Percentiles rank a stretch among this genome's conserved stretches.
phyloP scores from a whole-genome alignment of 2,888 invertebrate species.

The Loripinus fragilis region DNA sequence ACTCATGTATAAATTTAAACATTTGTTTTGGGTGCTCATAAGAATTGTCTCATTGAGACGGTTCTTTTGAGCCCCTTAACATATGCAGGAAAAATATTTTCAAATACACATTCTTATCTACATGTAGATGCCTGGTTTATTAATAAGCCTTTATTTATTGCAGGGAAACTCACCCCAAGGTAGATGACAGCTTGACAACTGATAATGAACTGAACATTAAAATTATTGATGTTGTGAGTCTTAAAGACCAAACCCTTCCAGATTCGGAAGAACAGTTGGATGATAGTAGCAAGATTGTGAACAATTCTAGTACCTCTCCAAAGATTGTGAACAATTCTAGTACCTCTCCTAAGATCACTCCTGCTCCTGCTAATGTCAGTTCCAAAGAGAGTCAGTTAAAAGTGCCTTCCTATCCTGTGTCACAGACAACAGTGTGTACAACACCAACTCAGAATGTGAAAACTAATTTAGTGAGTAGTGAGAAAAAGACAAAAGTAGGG shows the following conservation, averaged over 20 bases:
- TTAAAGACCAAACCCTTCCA: conserved; percentile 49
- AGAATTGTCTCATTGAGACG: too few relatives aligned
- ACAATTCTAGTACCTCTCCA: neutral
- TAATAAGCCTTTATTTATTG: conserved; percentile 27
- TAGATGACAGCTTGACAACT: conserved; percentile 21
- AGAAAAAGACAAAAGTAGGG: conserved; percentile 32
- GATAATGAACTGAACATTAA: conserved; percentile 63
- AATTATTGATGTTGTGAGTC: conserved; percentile 75
- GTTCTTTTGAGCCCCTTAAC: too few relatives aligned
- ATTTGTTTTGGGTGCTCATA: too few relatives aligned
- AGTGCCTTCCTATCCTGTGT: conserved; percentile 45
- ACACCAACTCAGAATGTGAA: neutral
- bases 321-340: neutral
- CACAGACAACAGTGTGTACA: neutral
- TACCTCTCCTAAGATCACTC: neutral
- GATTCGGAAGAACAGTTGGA: neutral
- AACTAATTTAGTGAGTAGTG: neutral
- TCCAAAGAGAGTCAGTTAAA: conserved; percentile 38
- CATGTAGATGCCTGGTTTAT: too few relatives aligned
- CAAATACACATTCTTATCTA: too few relatives aligned
- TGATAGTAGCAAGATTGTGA: neutral
- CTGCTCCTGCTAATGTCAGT: too few relatives aligned
- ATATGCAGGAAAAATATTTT: too few relatives aligned
- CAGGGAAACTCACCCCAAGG: conserved; percentile 25
- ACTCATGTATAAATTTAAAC: too few relatives aligned